Percentiles rank a stretch among this genome's conserved stretches.
These are phyloP conservation scores for Dendroctonus ponderosae DNA, from an alignment of 1,140 invertebrate genomes.

Conservation along the genomic window DNA sequence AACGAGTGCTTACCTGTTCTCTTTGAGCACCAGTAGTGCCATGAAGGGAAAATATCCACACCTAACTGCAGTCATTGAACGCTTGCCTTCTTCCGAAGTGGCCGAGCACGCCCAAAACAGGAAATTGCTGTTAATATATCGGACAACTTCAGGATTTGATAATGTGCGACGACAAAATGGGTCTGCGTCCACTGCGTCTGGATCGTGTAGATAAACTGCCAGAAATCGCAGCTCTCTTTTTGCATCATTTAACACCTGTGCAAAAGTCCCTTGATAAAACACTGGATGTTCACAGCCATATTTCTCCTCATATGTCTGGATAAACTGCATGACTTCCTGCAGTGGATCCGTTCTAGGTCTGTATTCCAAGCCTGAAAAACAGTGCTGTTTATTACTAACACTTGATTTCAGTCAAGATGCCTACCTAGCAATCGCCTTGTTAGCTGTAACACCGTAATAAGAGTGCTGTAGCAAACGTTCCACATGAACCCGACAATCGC, in stretches of 20 bases:
- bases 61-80: constrained; percentile 69
- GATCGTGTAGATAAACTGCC: constrained; percentile 90
- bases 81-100: constrained; percentile 84
- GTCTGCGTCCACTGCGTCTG: constrained; percentile 78
- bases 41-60: constrained; percentile 81
- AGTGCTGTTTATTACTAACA: background rate
- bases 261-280: constrained; percentile 94
- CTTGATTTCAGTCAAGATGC: background rate
- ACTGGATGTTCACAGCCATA: constrained; percentile 84
- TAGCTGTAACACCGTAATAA: constrained; percentile 72
- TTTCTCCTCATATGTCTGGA: constrained; percentile 73
- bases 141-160: constrained; percentile 68
- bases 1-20: constrained; percentile 56
- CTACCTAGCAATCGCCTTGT: constrained; percentile 75
- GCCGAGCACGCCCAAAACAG: constrained; percentile 93
- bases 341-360: constrained; percentile 80
- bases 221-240: constrained; percentile 93
- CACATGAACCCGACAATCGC: constrained; percentile 74
- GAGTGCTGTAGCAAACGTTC: constrained; percentile 76
- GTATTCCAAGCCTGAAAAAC: constrained; percentile 35
- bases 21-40: constrained; percentile 83
- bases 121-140: constrained; percentile 80
- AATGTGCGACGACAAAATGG: constrained; percentile 84
- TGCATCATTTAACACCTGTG: constrained; percentile 85
- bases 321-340: constrained; percentile 87